phyloP scores from a whole-genome alignment of 2,888 invertebrate genomes.

The Diarsia mendica region DNA sequence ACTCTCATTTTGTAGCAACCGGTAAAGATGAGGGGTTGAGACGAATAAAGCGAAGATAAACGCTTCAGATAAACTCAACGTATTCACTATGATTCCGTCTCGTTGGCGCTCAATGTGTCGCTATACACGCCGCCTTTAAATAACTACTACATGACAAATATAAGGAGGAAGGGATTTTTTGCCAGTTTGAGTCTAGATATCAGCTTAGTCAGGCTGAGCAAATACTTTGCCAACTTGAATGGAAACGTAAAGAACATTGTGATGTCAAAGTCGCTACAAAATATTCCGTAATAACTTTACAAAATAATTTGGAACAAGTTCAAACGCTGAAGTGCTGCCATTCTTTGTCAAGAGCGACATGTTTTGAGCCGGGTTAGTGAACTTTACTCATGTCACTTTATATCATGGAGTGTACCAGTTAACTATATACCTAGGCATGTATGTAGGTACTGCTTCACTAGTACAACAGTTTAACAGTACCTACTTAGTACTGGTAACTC shows the following conservation, averaged over 20 bases:
- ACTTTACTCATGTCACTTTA: slow-evolving; percentile 42
- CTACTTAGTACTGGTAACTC: neutral
- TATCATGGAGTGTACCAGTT: slow-evolving; percentile 4
- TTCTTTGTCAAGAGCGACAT: slow-evolving; percentile 36
- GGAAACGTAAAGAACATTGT: slow-evolving; percentile 39
- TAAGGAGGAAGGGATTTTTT: slow-evolving; percentile 44
- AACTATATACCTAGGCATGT: neutral
- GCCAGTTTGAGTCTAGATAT: slow-evolving; percentile 16
- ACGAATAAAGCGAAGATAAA: slow-evolving; percentile 69
- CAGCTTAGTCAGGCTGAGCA: slow-evolving; percentile 19
- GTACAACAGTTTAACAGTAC: neutral
- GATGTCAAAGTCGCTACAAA: slow-evolving; percentile 38
- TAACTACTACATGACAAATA: slow-evolving; percentile 57
- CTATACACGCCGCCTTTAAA: slow-evolving; percentile 53
- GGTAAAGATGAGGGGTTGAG: slow-evolving; percentile 68
- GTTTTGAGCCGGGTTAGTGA: slow-evolving; percentile 45
- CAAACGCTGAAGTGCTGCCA: slow-evolving; percentile 27
- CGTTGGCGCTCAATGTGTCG: slow-evolving; percentile 65
- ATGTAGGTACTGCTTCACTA: slow-evolving; percentile 15
- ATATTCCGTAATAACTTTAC: slow-evolving; percentile 37
- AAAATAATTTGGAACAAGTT: slow-evolving; percentile 41
- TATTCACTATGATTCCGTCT: slow-evolving; percentile 67
- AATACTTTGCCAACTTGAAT: slow-evolving; percentile 41
- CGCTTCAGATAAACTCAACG: slow-evolving; percentile 64
- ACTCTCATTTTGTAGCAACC: slow-evolving; percentile 67